Percentiles rank a stretch among this genome's conserved stretches.
These are phyloP conservation scores for Chelonus insularis DNA, from an alignment of 1,140 invertebrate species.

Conservation along the genomic window DNA sequence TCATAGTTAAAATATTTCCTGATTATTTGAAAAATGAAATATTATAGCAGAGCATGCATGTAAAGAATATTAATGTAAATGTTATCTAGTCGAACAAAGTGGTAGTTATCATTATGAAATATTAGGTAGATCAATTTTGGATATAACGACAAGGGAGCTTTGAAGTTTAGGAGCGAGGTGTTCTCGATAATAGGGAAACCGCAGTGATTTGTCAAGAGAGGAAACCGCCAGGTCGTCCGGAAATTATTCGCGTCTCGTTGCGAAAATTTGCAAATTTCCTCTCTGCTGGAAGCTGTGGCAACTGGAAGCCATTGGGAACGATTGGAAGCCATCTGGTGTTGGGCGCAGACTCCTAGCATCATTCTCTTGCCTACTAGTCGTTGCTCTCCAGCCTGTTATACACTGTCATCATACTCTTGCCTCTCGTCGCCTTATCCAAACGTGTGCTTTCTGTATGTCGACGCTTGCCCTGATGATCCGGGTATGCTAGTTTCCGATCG, in stretches of 20 bases:
- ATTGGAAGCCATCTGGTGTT: slow-evolving; percentile 20
- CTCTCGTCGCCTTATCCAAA: slow-evolving; percentile 28
- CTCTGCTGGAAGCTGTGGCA: not conserved
- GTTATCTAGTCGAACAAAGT: too few relatives aligned
- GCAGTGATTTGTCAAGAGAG: slow-evolving; percentile 56
- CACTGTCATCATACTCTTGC: slow-evolving; percentile 9
- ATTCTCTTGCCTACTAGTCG: not conserved
- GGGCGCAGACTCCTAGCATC: slow-evolving; percentile 18
- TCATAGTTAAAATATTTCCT: too few relatives aligned
- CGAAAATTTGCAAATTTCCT: slow-evolving; percentile 58
- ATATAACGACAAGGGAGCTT: not conserved
- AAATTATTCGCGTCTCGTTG: slow-evolving; percentile 54
- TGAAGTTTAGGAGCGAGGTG: not conserved
- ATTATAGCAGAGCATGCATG: too few relatives aligned
- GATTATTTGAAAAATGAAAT: too few relatives aligned
- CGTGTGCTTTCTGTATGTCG: slow-evolving; percentile 22
- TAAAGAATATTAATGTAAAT: too few relatives aligned
- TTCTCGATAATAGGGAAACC: slow-evolving; percentile 51
- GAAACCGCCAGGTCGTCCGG: slow-evolving; percentile 52
- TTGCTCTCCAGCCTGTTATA: not conserved
- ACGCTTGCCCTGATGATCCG: slow-evolving; percentile 31
- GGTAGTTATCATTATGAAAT: not conserved
- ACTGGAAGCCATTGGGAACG: not conserved
- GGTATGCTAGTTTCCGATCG: slow-evolving; percentile 45
- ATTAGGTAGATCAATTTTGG: not conserved